These are phyloP conservation scores for Epirrhoe alternata DNA, from an alignment of 2,888 invertebrate species.

Conservation along the genomic window DNA sequence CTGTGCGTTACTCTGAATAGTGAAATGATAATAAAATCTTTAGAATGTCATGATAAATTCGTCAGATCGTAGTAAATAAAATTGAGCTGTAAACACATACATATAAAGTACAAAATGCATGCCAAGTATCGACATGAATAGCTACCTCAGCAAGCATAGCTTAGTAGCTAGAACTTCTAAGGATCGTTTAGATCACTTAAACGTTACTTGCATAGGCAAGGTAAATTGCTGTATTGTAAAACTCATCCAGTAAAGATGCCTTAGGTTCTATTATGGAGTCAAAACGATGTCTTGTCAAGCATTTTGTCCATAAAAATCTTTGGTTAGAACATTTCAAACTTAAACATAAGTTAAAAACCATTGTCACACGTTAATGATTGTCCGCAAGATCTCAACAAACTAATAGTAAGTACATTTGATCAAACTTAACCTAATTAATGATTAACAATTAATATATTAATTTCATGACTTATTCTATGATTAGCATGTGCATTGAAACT, in stretches of 20 bases:
- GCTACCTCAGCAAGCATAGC: too few species aligned
- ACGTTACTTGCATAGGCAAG: too few species aligned
- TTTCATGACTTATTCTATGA: conserved; percentile 18
- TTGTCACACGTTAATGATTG: conserved; percentile 1
- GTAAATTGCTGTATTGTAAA: too few species aligned
- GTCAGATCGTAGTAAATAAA: conserved; percentile 36
- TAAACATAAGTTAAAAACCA: conserved; percentile 18
- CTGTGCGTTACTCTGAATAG: conserved; percentile 16
- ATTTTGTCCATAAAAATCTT: conserved; percentile 34
- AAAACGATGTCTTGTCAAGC: conserved; percentile 2
- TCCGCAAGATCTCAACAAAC: neutral
- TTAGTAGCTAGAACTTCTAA: too few species aligned
- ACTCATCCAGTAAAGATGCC: neutral
- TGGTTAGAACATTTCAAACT: conserved; percentile 38
- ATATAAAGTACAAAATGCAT: conserved; percentile 13
- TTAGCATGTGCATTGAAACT: conserved; percentile 28
- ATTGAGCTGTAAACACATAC: conserved; percentile 38
- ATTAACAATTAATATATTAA: conserved; percentile 13
- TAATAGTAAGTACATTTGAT: conserved; percentile 39
- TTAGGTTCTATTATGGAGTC: neutral
- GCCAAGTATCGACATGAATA: neutral
- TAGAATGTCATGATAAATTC: conserved; percentile 44
- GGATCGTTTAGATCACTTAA: too few species aligned
- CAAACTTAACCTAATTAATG: conserved; percentile 31
- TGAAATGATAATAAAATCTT: conserved; percentile 26